Evolutionary conservation across 1,140 invertebrate genomes (phyloP), one percentile per base, ranked within the genome.

Genomic region (Drosophila nebulosa): DNA sequence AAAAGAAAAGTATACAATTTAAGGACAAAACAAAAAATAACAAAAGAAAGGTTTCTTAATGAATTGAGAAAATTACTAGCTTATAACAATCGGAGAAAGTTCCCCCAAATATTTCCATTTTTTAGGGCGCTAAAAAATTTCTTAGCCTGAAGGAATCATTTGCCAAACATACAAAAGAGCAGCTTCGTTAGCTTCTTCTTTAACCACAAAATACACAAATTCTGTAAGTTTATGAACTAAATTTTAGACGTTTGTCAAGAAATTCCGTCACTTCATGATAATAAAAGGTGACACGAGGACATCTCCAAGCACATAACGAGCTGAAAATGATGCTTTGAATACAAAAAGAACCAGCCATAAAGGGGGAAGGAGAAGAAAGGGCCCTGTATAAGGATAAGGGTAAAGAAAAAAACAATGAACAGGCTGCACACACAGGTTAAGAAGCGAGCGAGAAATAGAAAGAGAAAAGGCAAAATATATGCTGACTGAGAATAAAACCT

Each of bases 401-500:
- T n/a, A 51, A 18, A 52, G 35, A 26, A 27, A 53, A 55, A 83
- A 85, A 84, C 80, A 84, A 79, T 76, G 60, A 73, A 79, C 39
- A 46, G 59, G 72, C 73, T 57, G 6, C 39, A 68, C 70, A 68
- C 70, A 79, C 66, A 78, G 75, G 66, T 70, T 69, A 78, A 70
- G 66, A 83, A 64, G n/a, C n/a, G 66, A 66, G 30, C 16, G 18
- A 26, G 9, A 7, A 7, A 24, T 50, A 57, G 50, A 59, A 30
- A 51, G 69, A 73, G 74, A 76, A 74, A 85, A 69, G 65, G 67
- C 64, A 30, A 56, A 69, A 76, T 78, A 76, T 78, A 69, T 69
- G 67, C 64, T 64, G 65, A 52, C 69, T 60, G 58, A 36, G 55
- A 74, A 18, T 58, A 46, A 55, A 70, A 53, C 26, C 27, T 36